Evolutionary conservation across 2,888 invertebrate species (phyloP), one percentile per base, ranked within the genome.

Genomic region (Cheilosia impressa): DNA sequence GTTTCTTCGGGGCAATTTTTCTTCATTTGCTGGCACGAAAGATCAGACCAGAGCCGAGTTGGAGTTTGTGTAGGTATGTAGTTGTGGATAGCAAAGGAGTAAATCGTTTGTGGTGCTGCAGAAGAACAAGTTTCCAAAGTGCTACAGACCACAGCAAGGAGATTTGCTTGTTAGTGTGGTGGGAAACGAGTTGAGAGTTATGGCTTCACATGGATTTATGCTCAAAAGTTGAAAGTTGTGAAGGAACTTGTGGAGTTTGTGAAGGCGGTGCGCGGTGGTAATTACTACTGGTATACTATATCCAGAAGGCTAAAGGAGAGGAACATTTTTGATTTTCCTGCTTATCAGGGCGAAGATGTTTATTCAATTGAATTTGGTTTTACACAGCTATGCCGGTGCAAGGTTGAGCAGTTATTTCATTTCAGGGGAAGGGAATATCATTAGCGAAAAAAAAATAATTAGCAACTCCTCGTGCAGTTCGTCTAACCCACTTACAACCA

Each of bases 121-220:
- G 45, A 66, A 66, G 79, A 79, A 55, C 55, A 83, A 83, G 73
- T 83, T 83, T 79, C 22, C 55, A 79, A 83, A 73, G 73, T 84
- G 69, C 76, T 75, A 77, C 81, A 62, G 53, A 84, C 84, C 84
- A 38, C 82, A 79, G 57, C 79, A 63, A 52, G 60, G 76, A 85
- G 71, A 81, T 80, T 81, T 76, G 81, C 71, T 68, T 72, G 66
- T 52, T 52, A 24, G 52, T 52, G 52, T 9, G 66, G 62, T 81
- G 60, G 63, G 52, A 52, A 72, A 55, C 62, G 53, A 73, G 75
- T 71, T 72, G 71, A 81, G 71, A 81, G 62, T 85, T 85, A 85
- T 85, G 76, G 85, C 62, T 81, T 72, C 81, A 68, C 85, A 85
- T 81, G 85, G 76, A 85, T 85, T 81, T 68, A 81, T 81, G 76